These are phyloP conservation scores for Triops cancriformis DNA, from an alignment of 1,140 invertebrate species.

Conservation along the genomic window DNA sequence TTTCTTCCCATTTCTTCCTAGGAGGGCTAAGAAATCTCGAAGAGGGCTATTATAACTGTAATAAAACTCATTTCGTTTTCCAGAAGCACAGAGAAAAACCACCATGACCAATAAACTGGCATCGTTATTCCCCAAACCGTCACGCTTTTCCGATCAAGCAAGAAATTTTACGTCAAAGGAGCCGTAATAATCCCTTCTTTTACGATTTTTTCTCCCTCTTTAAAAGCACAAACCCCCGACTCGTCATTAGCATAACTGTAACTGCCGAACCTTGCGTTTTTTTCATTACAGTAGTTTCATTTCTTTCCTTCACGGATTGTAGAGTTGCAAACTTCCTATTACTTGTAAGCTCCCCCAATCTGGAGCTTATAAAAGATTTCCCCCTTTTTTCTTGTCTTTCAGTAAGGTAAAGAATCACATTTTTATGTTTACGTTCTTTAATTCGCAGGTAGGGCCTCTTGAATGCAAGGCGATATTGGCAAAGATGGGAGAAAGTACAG, in stretches of 20 bases:
- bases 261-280: not conserved
- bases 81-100: not conserved
- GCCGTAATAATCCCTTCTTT: not conserved
- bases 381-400: too few species aligned
- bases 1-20: not conserved
- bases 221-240: not conserved
- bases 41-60: not conserved
- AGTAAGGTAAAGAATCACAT: too few species aligned
- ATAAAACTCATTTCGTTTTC: not conserved
- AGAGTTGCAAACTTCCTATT: not conserved
- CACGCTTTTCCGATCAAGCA: constrained; percentile 12
- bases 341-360: not conserved
- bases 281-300: not conserved
- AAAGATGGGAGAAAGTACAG: not conserved
- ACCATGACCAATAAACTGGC: constrained; percentile 13
- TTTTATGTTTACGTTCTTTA: not conserved
- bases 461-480: not conserved
- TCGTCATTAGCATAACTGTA: not conserved
- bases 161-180: constrained; percentile 1
- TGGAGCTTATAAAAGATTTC: too few species aligned
- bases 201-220: not conserved
- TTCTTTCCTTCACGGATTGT: not conserved
- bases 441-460: not conserved
- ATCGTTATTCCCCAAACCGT: constrained; percentile 7
- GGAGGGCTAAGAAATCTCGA: not conserved